phyloP scores from a whole-genome alignment of 2,113 vertebrate genomes.

The Sitta europaea region DNA sequence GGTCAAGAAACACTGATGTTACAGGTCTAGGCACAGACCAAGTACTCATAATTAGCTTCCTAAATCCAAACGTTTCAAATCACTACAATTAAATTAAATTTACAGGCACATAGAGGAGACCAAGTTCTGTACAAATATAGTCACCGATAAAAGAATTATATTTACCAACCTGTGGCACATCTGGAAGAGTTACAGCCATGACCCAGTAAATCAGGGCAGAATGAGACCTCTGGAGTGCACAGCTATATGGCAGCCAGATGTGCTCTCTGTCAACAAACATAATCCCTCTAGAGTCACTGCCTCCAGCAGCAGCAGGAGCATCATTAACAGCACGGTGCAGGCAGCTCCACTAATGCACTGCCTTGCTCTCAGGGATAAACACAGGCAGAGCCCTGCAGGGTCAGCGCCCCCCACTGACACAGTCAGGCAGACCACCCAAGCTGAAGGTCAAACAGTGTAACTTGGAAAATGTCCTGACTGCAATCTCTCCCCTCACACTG shows the following conservation, averaged over 20 bases:
- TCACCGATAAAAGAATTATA: not conserved
- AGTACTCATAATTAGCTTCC: not conserved
- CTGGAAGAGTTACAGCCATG: not conserved
- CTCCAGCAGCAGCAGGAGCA: not conserved
- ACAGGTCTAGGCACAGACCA: not conserved
- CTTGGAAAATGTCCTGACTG: not conserved
- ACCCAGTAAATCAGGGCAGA: not conserved
- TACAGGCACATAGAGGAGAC: not conserved
- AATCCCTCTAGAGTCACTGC: not conserved
- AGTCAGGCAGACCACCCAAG: not conserved
- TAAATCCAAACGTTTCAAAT: not conserved
- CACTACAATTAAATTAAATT: not conserved
- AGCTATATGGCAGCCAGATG: constrained; percentile 25
- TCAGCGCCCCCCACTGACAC: not conserved
- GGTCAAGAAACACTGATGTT: not conserved
- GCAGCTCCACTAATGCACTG: not conserved
- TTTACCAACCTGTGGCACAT: not conserved
- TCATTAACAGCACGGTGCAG: not conserved
- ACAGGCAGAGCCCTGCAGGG: not conserved
- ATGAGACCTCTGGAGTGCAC: not conserved
- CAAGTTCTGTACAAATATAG: not conserved
- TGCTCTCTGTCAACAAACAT: constrained; percentile 30
- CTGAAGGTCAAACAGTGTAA: not conserved
- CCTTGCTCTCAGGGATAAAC: not conserved
- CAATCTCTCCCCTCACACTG: not conserved